A percentile compares a stretch with the other conserved stretches of the same genome.
phyloP scores from a whole-genome alignment of 2,888 invertebrate species.

The Orchesellides sinensis region DNA sequence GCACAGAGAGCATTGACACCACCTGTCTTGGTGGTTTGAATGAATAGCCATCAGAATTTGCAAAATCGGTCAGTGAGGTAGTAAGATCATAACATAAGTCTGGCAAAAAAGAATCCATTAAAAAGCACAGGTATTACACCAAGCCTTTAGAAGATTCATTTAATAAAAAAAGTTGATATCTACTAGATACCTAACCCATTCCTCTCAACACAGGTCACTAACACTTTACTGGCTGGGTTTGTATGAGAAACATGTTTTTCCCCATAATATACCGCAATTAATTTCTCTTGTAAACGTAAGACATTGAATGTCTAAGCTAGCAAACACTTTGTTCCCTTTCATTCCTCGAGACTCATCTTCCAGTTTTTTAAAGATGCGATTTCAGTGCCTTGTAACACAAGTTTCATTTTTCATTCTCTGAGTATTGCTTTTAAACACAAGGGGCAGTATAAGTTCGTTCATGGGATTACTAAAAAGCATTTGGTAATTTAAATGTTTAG shows the following conservation, averaged over 20 bases:
- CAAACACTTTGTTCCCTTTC: too few relatives aligned
- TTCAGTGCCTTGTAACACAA: background rate
- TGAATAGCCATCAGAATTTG: slow-evolving; percentile 44
- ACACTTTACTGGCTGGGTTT: slow-evolving; percentile 27
- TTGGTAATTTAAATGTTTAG: background rate
- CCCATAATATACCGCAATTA: slow-evolving; percentile 26
- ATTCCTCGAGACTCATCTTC: too few relatives aligned
- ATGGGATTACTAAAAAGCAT: background rate
- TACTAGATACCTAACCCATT: background rate
- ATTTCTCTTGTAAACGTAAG: slow-evolving; percentile 24
- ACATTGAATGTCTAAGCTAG: too few relatives aligned
- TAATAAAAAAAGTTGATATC: background rate
- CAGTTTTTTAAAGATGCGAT: too few relatives aligned
- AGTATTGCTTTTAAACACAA: background rate
- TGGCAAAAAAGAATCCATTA: slow-evolving; percentile 26
- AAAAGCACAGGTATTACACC: background rate
- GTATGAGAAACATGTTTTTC: slow-evolving; percentile 39
- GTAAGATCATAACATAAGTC: slow-evolving; percentile 42
- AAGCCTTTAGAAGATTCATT: background rate
- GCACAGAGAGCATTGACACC: slow-evolving; percentile 49
- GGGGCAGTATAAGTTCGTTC: background rate
- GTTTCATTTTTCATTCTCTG: background rate
- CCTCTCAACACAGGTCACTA: slow-evolving; percentile 42
- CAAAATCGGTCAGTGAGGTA: slow-evolving; percentile 59
- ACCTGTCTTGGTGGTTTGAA: slow-evolving; percentile 21